Evolutionary conservation across 1,140 invertebrate species (phyloP).

Genomic region (Phocides pigmalion): DNA sequence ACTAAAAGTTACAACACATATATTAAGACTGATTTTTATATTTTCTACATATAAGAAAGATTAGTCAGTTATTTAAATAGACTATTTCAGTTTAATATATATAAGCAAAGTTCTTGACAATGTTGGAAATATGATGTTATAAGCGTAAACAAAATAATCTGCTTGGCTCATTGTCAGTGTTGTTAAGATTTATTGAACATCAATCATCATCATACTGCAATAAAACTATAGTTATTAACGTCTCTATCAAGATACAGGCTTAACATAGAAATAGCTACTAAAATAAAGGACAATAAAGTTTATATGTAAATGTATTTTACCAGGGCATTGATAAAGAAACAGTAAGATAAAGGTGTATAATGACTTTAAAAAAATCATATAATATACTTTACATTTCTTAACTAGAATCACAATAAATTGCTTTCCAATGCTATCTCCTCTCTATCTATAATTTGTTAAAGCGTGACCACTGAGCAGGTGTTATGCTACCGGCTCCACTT

Average conservation of each 20-base stretch:
- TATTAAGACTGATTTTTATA: no score
- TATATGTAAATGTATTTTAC: neutral
- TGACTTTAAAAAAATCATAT: no score
- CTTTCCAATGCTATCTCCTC: neutral
- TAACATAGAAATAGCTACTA: neutral
- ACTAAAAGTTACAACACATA: no score
- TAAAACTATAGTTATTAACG: neutral
- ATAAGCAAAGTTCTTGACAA: neutral
- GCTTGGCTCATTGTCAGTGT: neutral
- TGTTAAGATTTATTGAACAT: neutral
- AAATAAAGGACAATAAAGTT: neutral
- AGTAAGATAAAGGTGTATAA: neutral
- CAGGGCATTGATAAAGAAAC: neutral
- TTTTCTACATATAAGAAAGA: no score
- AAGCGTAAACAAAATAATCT: neutral
- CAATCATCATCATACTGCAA: constrained; percentile 5
- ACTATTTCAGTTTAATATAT: no score
- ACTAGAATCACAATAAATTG: neutral
- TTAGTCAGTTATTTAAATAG: no score
- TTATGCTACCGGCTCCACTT: constrained; percentile 52
- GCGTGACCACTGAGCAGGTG: constrained; percentile 51
- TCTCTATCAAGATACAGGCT: neutral
- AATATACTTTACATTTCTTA: no score
- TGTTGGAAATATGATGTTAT: neutral
- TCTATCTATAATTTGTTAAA: constrained; percentile 19